Percentiles rank a stretch among this genome's conserved stretches.
These are phyloP conservation scores for Bos indicus DNA, from an alignment of 2,113 vertebrate genomes.

Conservation along the genomic window DNA sequence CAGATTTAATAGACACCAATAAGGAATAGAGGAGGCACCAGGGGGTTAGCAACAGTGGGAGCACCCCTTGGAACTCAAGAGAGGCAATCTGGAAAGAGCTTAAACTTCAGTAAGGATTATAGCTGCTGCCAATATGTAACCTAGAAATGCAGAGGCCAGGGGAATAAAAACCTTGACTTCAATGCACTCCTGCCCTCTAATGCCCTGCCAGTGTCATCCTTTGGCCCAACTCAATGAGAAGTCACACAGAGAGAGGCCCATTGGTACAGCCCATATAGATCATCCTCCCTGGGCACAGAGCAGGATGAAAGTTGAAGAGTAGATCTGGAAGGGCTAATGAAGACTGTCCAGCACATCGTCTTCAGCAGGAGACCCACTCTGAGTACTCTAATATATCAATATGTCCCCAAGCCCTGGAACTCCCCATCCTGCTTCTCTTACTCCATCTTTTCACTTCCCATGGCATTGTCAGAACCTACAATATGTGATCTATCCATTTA, in stretches of 20 bases:
- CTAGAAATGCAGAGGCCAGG: neutral
- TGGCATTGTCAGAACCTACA: no score
- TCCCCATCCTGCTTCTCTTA: neutral
- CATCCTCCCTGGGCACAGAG: neutral
- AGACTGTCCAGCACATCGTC: neutral
- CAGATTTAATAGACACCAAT: neutral
- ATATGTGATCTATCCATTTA: neutral
- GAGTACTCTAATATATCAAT: neutral
- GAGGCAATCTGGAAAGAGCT: neutral
- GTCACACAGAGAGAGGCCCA: neutral
- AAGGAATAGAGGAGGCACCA: neutral
- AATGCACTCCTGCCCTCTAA: neutral
- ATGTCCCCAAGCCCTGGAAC: no score
- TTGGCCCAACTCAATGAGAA: neutral
- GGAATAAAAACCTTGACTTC: neutral
- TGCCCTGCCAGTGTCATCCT: neutral
- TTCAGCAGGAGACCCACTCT: neutral
- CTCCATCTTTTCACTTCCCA: neutral
- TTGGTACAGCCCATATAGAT: neutral
- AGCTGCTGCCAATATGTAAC: neutral
- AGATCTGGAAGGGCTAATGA: neutral
- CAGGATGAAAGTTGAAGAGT: neutral
- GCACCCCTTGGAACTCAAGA: neutral
- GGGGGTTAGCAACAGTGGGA: neutral
- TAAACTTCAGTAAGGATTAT: neutral